These are phyloP conservation scores for Corythornis cristatus DNA, from an alignment of 2,113 vertebrate genomes.

Conservation along the genomic window DNA sequence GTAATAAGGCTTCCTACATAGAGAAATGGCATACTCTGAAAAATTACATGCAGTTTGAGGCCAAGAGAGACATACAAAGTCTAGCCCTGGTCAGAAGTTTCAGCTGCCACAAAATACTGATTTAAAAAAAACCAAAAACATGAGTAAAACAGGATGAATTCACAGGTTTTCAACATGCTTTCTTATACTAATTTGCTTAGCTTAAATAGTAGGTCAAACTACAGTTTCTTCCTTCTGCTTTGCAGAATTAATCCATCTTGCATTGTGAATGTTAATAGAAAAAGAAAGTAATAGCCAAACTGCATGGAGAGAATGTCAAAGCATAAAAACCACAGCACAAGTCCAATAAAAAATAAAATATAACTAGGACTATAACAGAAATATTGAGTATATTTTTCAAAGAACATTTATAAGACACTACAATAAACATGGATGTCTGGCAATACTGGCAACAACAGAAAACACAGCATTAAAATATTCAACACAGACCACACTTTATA, in stretches of 20 bases:
- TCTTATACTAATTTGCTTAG: not conserved
- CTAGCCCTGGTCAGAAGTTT: not conserved
- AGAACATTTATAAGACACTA: not conserved
- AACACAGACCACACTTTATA: not conserved
- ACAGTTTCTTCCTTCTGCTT: not conserved
- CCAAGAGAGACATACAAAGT: not conserved
- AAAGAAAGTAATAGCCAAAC: not conserved
- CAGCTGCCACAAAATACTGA: not conserved
- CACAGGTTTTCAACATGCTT: not conserved
- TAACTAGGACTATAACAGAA: not conserved
- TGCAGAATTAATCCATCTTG: not conserved
- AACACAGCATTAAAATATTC: not conserved
- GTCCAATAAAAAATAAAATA: not conserved
- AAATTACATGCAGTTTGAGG: not conserved
- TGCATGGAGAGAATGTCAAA: not conserved
- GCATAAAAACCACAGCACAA: not conserved
- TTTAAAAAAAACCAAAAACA: not conserved
- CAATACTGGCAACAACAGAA: not conserved
- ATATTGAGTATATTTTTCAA: not conserved
- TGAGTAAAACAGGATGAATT: not conserved
- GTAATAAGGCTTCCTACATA: slow-evolving; percentile 12
- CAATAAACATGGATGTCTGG: not conserved
- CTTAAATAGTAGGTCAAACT: not conserved
- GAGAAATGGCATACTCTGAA: not conserved
- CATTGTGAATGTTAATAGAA: not conserved